A percentile compares a stretch with the other conserved stretches of the same genome.
phyloP scores from a whole-genome alignment of 2,797 vertebrate species.

The Oophaga sylvatica region DNA sequence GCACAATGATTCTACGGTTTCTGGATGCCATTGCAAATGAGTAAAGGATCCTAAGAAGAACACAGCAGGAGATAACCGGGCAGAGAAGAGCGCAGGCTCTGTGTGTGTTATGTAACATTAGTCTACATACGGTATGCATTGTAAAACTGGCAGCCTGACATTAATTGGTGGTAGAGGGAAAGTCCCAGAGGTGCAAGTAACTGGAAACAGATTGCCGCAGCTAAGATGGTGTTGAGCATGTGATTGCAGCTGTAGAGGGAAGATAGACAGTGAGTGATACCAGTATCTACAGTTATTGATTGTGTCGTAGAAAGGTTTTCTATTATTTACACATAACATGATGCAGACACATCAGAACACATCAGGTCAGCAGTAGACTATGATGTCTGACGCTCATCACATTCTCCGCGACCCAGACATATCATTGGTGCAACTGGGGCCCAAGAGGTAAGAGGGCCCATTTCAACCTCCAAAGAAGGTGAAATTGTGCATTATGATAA shows the following conservation, averaged over 20 bases:
- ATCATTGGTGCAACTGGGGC: too few species aligned
- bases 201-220: constrained; percentile 12
- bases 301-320: background rate
- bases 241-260: background rate
- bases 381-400: background rate
- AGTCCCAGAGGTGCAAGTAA: background rate
- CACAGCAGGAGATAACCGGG: background rate
- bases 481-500: too few species aligned
- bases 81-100: background rate
- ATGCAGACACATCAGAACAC: background rate
- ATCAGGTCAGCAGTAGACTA: background rate
- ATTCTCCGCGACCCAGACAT: background rate
- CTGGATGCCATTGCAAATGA: background rate
- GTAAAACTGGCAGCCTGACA: background rate
- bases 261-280: background rate
- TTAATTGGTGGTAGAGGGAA: background rate
- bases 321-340: background rate
- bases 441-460: too few species aligned
- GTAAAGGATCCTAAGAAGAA: background rate
- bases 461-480: too few species aligned
- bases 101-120: background rate
- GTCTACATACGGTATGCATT: background rate
- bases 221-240: background rate
- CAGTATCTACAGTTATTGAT: background rate
- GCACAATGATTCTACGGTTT: background rate